A percentile compares a stretch with the other conserved stretches of the same genome.
Conservation (phyloP, 92 coral and sea anemone genomes). For the Chrysogorgia sp. region DNA sequence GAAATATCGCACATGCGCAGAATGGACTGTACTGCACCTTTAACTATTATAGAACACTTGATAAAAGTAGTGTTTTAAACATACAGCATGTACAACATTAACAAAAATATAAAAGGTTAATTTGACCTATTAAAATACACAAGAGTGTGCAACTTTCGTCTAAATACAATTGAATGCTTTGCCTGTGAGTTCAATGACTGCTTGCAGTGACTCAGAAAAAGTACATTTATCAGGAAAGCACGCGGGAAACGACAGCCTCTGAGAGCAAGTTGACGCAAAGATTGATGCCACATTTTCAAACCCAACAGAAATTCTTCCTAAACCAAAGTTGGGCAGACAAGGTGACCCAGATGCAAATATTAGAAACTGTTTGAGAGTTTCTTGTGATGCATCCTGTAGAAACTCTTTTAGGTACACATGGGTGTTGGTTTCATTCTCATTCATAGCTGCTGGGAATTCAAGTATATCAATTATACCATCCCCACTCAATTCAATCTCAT, state of each 20-base stretch:
- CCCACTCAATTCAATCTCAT: conserved; percentile 55
- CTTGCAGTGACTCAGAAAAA: conserved; percentile 48
- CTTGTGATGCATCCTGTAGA: conserved; percentile 55
- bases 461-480: conserved; percentile 52
- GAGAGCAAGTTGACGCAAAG: conserved; percentile 58
- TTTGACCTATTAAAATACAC: too few species aligned
- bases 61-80: too few species aligned
- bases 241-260: conserved; percentile 47
- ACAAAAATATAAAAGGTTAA: too few species aligned
- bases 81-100: too few species aligned
- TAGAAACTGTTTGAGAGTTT: conserved; percentile 58
- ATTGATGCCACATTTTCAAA: conserved; percentile 58
- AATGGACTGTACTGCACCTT: too few species aligned
- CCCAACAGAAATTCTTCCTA: conserved; percentile 62
- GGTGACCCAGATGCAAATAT: conserved; percentile 67
- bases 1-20: too few species aligned
- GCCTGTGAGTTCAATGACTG: neutral
- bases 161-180: conserved; percentile 60
- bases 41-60: too few species aligned
- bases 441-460: conserved; percentile 56
- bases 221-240: conserved; percentile 56
- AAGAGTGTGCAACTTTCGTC: too few species aligned
- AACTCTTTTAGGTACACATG: conserved; percentile 46
- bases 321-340: conserved; percentile 58
- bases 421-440: conserved; percentile 45